A percentile compares a stretch with the other conserved stretches of the same genome.
Evolutionary conservation across 2,113 vertebrate genomes (phyloP).

Genomic region (Pituophis catenifer): DNA sequence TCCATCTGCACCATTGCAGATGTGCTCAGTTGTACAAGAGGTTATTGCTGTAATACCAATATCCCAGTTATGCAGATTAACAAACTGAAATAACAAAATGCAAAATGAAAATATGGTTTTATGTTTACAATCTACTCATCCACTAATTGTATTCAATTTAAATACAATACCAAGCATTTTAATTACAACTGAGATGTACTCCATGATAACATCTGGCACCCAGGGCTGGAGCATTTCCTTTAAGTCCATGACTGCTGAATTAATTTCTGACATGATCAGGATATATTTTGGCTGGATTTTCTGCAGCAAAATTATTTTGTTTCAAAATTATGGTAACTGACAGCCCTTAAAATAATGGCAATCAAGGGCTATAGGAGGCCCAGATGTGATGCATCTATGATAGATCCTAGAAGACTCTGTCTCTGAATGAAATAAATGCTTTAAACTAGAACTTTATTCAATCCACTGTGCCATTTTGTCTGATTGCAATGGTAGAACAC

Average conservation of each 20-base stretch:
- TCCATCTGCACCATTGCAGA: not conserved
- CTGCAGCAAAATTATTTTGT: conserved; percentile 12
- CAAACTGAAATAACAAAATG: not conserved
- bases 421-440: not conserved
- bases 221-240: not conserved
- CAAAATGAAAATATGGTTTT: not conserved
- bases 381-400: not conserved
- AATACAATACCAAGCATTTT: not conserved
- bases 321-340: conserved; percentile 18
- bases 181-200: not conserved
- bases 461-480: not conserved
- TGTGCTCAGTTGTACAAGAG: not conserved
- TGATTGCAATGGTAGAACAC: not conserved
- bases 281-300: conserved; percentile 6
- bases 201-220: conserved; percentile 1
- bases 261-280: conserved; percentile 9
- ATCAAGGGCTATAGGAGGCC: not conserved
- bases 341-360: conserved; percentile 2
- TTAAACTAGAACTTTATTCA: not conserved
- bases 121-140: not conserved
- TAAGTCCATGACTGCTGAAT: not conserved
- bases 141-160: not conserved
- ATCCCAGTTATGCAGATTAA: not conserved
- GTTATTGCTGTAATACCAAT: not conserved
- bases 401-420: not conserved